Percentiles rank a stretch among this genome's conserved stretches.
These are phyloP conservation scores for Agrotis clavis DNA, from an alignment of 2,888 invertebrate genomes.

Conservation along the genomic window DNA sequence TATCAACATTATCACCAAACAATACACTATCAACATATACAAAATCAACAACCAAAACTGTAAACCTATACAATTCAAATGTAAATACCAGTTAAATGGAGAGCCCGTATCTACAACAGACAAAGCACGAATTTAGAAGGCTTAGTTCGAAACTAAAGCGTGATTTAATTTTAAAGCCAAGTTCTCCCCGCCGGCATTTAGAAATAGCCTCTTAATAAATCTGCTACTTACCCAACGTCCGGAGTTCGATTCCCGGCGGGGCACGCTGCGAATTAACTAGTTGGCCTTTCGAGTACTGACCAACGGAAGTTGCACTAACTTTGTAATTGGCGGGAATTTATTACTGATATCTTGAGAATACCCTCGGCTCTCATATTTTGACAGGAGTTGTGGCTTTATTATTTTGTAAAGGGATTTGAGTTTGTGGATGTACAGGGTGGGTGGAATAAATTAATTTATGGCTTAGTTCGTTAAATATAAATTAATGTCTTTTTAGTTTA, in stretches of 20 bases:
- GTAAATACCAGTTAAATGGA: slow-evolving; percentile 67
- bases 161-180: slow-evolving; percentile 88
- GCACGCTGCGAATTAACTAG: slow-evolving; percentile 83
- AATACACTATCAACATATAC: slow-evolving; percentile 10
- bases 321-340: slow-evolving; percentile 79
- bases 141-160: slow-evolving; percentile 84
- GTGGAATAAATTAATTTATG: slow-evolving; percentile 37
- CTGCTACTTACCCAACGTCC: slow-evolving; percentile 84
- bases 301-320: slow-evolving; percentile 78
- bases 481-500: slow-evolving; percentile 5
- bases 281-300: slow-evolving; percentile 82
- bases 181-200: slow-evolving; percentile 76
- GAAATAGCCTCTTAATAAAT: slow-evolving; percentile 89
- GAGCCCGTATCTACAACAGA: slow-evolving; percentile 77
- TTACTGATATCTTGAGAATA: slow-evolving; percentile 73
- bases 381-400: slow-evolving; percentile 50
- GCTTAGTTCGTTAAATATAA: slow-evolving; percentile 15
- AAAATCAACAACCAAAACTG: slow-evolving; percentile 28
- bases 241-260: slow-evolving; percentile 87
- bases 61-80: slow-evolving; percentile 56
- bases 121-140: slow-evolving; percentile 79
- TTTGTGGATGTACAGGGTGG: slow-evolving; percentile 20
- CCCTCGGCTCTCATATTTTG: slow-evolving; percentile 60
- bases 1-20: not conserved
- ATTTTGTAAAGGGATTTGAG: slow-evolving; percentile 47